These are phyloP conservation scores for Siderastrea siderea DNA, from an alignment of 92 coral and sea anemone species.

Conservation along the genomic window DNA sequence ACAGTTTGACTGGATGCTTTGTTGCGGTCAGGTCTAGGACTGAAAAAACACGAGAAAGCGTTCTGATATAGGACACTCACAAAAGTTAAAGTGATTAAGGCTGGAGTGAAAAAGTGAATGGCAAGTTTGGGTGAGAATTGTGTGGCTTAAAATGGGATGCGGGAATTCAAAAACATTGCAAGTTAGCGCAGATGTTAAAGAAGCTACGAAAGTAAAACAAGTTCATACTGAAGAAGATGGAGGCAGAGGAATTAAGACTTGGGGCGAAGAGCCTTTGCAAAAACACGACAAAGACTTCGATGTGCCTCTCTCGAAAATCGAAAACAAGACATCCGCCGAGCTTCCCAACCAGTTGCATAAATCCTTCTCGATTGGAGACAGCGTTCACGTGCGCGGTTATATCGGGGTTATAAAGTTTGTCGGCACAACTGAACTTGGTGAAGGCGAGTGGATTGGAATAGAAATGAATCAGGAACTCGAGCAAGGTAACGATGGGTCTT, in stretches of 20 bases:
- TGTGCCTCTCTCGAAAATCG: slow-evolving; percentile 8
- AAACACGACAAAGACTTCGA: background rate
- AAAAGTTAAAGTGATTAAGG: background rate
- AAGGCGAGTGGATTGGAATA: slow-evolving; percentile 85
- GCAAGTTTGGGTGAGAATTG: background rate
- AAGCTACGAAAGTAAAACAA: slow-evolving; percentile 22
- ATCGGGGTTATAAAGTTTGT: slow-evolving; percentile 79
- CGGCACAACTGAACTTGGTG: slow-evolving; percentile 80
- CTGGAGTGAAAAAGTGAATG: background rate
- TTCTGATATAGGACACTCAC: background rate
- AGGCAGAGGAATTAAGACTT: background rate
- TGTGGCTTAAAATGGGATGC: slow-evolving; percentile 43
- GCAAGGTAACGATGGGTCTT: slow-evolving; percentile 82
- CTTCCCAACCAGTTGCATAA: background rate
- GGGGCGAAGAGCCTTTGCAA: background rate
- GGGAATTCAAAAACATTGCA: slow-evolving; percentile 45
- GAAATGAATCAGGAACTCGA: slow-evolving; percentile 70
- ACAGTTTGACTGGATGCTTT: background rate
- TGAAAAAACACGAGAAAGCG: background rate
- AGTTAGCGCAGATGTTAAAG: slow-evolving; percentile 17
- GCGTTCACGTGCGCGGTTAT: slow-evolving; percentile 84
- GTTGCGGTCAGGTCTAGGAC: no score
- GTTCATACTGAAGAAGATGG: slow-evolving; percentile 15
- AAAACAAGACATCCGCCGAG: background rate
- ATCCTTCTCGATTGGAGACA: slow-evolving; percentile 66